phyloP scores from a whole-genome alignment of 2,888 invertebrate genomes.

The Epinotia bilunana region DNA sequence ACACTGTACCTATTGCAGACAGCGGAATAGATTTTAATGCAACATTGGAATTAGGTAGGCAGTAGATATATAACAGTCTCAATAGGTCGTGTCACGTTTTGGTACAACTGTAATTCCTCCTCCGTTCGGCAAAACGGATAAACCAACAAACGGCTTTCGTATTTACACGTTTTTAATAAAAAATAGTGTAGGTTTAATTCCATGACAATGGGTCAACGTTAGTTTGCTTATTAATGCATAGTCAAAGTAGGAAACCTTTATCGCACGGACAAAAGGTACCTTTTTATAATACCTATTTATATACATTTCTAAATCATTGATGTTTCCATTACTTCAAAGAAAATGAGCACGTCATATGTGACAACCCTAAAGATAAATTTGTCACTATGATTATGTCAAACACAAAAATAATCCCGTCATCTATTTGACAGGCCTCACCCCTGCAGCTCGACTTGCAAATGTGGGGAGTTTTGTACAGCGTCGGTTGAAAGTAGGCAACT shows the following conservation, averaged over 20 bases:
- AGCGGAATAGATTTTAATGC: too few species aligned
- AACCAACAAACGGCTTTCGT: too few species aligned
- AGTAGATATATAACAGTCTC: too few species aligned
- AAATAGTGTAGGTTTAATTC: too few species aligned
- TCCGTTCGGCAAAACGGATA: too few species aligned
- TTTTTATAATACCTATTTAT: not conserved
- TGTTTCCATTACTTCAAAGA: slow-evolving; percentile 56
- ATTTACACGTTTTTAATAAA: too few species aligned
- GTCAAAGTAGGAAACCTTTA: not conserved
- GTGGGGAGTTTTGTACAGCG: slow-evolving; percentile 64
- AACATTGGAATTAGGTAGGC: too few species aligned
- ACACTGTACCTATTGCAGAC: too few species aligned
- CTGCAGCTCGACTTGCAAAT: slow-evolving; percentile 78
- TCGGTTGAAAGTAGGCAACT: slow-evolving; percentile 57
- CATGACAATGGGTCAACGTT: not conserved
- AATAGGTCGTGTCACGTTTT: too few species aligned
- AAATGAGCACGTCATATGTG: slow-evolving; percentile 69
- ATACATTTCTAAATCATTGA: slow-evolving; percentile 8
- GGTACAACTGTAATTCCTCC: too few species aligned
- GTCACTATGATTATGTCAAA: slow-evolving; percentile 85
- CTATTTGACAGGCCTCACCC: slow-evolving; percentile 80
- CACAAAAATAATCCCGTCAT: slow-evolving; percentile 84
- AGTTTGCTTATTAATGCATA: not conserved
- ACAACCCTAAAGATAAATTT: slow-evolving; percentile 80
- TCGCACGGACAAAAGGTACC: not conserved